Conservation (phyloP, 2,888 invertebrate genomes). For the Platypus cylindrus region DNA sequence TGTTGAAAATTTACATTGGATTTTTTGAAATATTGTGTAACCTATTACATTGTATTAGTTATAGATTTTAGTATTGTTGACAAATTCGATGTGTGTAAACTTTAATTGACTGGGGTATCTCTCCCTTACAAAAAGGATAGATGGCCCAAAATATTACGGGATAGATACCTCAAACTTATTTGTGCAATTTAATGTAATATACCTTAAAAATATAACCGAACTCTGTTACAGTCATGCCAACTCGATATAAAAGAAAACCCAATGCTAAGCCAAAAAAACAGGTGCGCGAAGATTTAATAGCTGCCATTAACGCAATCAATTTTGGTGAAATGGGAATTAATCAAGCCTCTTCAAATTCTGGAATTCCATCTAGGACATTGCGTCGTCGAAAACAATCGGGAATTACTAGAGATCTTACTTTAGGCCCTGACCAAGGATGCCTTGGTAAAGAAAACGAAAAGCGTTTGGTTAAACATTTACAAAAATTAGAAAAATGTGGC, state of each 20-base stretch:
- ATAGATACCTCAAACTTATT: no score
- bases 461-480: neutral
- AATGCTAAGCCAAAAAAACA: neutral
- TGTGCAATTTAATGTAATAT: no score
- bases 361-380: neutral
- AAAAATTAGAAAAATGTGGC: neutral
- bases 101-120: no score
- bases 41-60: no score
- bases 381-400: neutral
- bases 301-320: neutral
- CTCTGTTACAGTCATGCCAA: neutral
- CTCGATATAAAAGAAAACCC: neutral
- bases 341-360: neutral
- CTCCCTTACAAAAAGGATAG: no score
- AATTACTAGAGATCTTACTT: neutral
- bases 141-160: no score
- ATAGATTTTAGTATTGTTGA: no score
- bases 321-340: neutral
- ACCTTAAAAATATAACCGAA: no score
- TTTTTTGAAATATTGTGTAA: no score
- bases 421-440: neutral
- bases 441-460: neutral
- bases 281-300: neutral
- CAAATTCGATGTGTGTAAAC: no score
- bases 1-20: no score